Percentiles rank a stretch among this genome's conserved stretches.
Evolutionary conservation across 2,797 vertebrate species (phyloP).

Genomic region (Taeniopygia guttata): DNA sequence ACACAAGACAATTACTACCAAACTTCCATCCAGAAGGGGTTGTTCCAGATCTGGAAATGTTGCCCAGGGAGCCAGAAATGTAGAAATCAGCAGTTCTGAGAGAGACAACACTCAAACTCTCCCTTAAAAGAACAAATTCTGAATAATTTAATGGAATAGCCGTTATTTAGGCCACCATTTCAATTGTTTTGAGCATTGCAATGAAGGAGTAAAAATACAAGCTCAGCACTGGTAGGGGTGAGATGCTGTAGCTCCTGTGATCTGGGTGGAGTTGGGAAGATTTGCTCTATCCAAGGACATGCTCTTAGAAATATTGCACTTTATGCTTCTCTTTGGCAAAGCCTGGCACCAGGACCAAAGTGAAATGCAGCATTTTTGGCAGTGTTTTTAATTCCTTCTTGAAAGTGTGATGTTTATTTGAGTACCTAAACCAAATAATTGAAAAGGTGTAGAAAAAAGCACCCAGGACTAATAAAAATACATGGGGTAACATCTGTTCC

Average conservation of each 20-base stretch:
- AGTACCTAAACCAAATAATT: not conserved
- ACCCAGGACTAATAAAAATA: not conserved
- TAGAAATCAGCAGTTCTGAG: not conserved
- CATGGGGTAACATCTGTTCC: not conserved
- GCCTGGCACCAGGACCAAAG: not conserved
- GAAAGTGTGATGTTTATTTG: not conserved
- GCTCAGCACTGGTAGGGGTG: accelerated
- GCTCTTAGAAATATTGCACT: not conserved
- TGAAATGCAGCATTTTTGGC: not conserved
- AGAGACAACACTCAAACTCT: not conserved
- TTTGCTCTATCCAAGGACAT: not conserved
- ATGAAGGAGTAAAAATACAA: not conserved
- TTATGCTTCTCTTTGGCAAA: not conserved
- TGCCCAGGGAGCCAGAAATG: not conserved
- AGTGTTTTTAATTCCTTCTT: not conserved
- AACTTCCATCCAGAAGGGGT: not conserved
- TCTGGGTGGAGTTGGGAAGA: not conserved
- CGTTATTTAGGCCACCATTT: not conserved
- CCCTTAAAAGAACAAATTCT: not conserved
- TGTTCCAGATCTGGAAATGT: not conserved
- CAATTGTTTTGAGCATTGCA: not conserved
- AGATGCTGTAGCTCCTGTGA: not conserved
- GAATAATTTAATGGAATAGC: not conserved
- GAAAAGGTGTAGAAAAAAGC: not conserved
- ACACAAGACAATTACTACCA: not conserved